Percentiles rank a stretch among this genome's conserved stretches.
These are phyloP conservation scores for Pseudomyrmex flavicornis DNA, from an alignment of 1,140 invertebrate genomes.

Conservation along the genomic window DNA sequence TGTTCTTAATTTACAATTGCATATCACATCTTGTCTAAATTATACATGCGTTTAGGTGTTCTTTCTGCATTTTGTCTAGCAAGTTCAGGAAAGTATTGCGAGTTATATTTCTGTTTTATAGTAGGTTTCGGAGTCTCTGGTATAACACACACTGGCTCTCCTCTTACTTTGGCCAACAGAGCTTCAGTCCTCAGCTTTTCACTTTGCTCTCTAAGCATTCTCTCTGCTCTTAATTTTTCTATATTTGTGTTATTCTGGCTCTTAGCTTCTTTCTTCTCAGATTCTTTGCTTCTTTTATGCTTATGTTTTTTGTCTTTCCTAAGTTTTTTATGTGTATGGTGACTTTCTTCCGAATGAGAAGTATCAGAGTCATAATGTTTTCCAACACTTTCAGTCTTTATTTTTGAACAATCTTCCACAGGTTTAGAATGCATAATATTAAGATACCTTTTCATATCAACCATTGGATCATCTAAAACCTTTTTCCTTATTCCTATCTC, in stretches of 20 bases:
- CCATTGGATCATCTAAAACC: conserved; percentile 90
- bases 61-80: conserved; percentile 91
- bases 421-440: conserved; percentile 75
- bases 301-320: conserved; percentile 83
- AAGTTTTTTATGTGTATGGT: conserved; percentile 71
- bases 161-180: conserved; percentile 89
- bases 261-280: conserved; percentile 73
- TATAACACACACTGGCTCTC: conserved; percentile 79
- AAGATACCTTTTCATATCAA: conserved; percentile 88
- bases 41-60: conserved; percentile 62
- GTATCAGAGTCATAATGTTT: conserved; percentile 62
- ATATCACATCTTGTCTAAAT: conserved; percentile 20
- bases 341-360: conserved; percentile 69
- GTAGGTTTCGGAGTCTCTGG: conserved; percentile 73
- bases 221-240: conserved; percentile 91
- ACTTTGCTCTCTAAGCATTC: conserved; percentile 91
- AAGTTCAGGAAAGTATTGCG: conserved; percentile 96
- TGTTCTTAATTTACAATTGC: neutral
- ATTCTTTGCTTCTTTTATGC: conserved; percentile 80
- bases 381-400: conserved; percentile 30
- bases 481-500: conserved; percentile 89
- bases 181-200: conserved; percentile 90
- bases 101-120: conserved; percentile 93
- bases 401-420: conserved; percentile 45
- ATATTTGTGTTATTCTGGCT: conserved; percentile 85